Evolutionary conservation across 2,113 vertebrate species (phyloP).

Genomic region (Procapra przewalskii): DNA sequence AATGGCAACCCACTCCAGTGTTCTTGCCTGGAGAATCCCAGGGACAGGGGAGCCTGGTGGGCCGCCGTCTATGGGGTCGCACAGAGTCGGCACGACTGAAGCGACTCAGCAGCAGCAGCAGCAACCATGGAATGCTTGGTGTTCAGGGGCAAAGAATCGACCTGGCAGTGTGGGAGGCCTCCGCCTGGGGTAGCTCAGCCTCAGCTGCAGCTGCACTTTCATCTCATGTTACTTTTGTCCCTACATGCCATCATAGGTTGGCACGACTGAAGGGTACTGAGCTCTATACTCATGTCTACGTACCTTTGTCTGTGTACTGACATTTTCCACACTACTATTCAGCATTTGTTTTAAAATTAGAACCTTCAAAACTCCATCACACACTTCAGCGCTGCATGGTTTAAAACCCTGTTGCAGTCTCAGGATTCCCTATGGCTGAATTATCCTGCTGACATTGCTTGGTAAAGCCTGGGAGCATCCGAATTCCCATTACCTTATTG

Average conservation of each 20-base stretch:
- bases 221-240: not conserved
- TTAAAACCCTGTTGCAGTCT: not conserved
- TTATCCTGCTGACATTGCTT: constrained; percentile 35
- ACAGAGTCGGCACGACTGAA: rapidly evolving
- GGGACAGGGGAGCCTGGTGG: no score
- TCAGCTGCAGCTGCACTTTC: not conserved
- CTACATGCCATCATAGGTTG: not conserved
- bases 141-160: not conserved
- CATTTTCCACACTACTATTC: not conserved
- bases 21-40: no score
- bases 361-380: not conserved
- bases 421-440: not conserved
- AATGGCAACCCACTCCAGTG: no score
- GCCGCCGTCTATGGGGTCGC: no score
- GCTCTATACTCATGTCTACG: not conserved
- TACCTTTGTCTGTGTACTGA: not conserved
- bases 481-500: constrained; percentile 64
- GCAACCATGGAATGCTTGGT: not conserved
- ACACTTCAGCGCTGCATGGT: not conserved
- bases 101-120: no score
- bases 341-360: constrained; percentile 6
- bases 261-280: no score
- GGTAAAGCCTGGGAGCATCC: constrained; percentile 28
- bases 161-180: not conserved
- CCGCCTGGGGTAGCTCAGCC: rapidly evolving